A percentile compares a stretch with the other conserved stretches of the same genome.
Conservation (phyloP, 2,113 vertebrate species). For the Sylvilagus bachmani region DNA sequence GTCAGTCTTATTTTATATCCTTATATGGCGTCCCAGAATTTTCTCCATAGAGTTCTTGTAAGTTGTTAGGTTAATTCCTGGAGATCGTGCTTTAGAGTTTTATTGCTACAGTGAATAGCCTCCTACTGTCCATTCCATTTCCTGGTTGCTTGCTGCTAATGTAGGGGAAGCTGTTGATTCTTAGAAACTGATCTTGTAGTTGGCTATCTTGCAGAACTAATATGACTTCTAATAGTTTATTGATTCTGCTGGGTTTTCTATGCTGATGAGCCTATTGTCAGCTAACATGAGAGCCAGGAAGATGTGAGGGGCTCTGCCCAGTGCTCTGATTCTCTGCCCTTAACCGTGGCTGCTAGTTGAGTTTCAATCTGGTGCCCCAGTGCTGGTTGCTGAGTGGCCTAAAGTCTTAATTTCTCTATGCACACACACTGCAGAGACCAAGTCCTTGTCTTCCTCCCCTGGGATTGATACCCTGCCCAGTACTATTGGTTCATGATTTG, state of each 20-base stretch:
- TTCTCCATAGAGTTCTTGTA: conserved; percentile 37
- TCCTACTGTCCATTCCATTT: conserved; percentile 3
- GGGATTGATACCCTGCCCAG: too few relatives aligned
- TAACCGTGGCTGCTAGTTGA: not conserved
- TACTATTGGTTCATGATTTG: not conserved
- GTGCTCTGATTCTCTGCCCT: not conserved
- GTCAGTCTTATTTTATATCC: not conserved
- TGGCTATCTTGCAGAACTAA: conserved; percentile 15
- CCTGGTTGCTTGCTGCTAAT: not conserved
- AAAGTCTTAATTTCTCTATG: not conserved
- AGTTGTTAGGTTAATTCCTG: conserved; percentile 30
- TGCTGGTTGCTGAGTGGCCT: not conserved
- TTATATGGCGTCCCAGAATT: not conserved
- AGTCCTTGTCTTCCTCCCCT: not conserved
- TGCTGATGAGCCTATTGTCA: not conserved
- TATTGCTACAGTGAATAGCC: not conserved
- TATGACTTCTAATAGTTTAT: conserved; percentile 8
- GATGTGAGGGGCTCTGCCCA: not conserved
- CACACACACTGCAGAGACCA: not conserved
- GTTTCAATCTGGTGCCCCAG: not conserved
- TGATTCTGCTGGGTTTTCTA: conserved; percentile 35
- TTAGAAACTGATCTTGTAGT: conserved; percentile 60
- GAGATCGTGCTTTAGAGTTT: conserved; percentile 40
- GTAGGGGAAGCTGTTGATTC: not conserved
- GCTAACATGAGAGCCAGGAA: not conserved